These are phyloP conservation scores for Homarus gammarus DNA, from an alignment of 2,888 invertebrate genomes.

Conservation along the genomic window DNA sequence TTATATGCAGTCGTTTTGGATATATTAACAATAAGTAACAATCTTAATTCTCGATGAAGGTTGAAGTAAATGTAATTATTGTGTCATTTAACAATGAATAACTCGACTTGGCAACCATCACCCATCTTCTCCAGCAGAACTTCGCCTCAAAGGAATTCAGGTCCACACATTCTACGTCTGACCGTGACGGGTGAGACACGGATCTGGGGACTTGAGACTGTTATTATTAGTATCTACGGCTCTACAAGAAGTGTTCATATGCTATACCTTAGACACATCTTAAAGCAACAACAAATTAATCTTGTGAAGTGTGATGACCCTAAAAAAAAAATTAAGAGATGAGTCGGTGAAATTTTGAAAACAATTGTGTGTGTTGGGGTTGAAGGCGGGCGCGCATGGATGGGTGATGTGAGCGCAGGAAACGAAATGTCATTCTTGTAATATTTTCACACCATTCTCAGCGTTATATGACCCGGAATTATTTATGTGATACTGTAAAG, in stretches of 20 bases:
- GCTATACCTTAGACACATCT: too few relatives aligned
- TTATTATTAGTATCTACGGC: too few relatives aligned
- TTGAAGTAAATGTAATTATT: too few relatives aligned
- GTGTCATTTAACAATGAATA: background rate
- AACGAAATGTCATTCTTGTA: slow-evolving; percentile 42
- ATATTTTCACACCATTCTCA: slow-evolving; percentile 4
- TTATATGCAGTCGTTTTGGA: background rate
- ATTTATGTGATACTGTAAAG: background rate
- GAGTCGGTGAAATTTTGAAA: slow-evolving; percentile 20
- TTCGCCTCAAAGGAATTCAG: slow-evolving; percentile 64
- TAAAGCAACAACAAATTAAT: too few relatives aligned
- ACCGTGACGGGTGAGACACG: slow-evolving; percentile 14
- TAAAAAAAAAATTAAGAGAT: background rate
- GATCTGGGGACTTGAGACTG: background rate
- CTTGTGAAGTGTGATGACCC: background rate
- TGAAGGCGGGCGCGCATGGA: background rate
- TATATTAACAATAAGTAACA: too few relatives aligned
- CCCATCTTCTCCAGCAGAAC: slow-evolving; percentile 57
- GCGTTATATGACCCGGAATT: background rate
- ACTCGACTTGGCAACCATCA: background rate
- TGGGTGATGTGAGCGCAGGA: slow-evolving; percentile 30
- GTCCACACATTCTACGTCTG: slow-evolving; percentile 57
- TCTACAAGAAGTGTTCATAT: background rate
- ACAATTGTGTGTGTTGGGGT: background rate
- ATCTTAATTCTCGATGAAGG: too few relatives aligned